phyloP scores from a whole-genome alignment of 2,888 invertebrate genomes.

The Meandrusa payeni region DNA sequence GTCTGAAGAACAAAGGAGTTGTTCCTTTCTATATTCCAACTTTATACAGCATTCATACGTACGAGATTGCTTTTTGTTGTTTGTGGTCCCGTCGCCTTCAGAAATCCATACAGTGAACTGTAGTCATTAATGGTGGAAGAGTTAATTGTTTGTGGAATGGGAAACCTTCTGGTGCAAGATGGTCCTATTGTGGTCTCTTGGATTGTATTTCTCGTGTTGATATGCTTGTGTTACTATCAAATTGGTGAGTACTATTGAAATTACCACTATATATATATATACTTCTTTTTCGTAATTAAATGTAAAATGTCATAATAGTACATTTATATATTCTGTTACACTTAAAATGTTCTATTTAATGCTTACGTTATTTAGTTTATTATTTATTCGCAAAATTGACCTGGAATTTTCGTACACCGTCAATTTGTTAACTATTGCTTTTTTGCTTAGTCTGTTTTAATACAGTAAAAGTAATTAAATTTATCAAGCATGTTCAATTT shows the following conservation, averaged over 20 bases:
- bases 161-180: slow-evolving; percentile 59
- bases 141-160: slow-evolving; percentile 40
- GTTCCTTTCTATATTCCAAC: slow-evolving; percentile 13
- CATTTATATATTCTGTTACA: no score
- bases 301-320: no score
- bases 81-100: not conserved
- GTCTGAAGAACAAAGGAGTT: slow-evolving; percentile 33
- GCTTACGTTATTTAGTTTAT: no score
- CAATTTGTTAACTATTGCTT: no score
- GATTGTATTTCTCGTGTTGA: slow-evolving; percentile 67
- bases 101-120: not conserved
- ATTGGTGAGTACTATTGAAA: slow-evolving; percentile 42
- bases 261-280: no score
- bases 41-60: slow-evolving; percentile 11
- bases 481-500: no score
- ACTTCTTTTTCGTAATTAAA: no score
- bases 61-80: slow-evolving; percentile 6
- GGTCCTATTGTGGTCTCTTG: slow-evolving; percentile 68
- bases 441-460: no score
- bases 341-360: no score
- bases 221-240: slow-evolving; percentile 69
- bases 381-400: no score
- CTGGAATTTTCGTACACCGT: no score
- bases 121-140: not conserved
- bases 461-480: no score